Conservation (phyloP, 2,888 invertebrate genomes). For the Pyrgus malvae region DNA sequence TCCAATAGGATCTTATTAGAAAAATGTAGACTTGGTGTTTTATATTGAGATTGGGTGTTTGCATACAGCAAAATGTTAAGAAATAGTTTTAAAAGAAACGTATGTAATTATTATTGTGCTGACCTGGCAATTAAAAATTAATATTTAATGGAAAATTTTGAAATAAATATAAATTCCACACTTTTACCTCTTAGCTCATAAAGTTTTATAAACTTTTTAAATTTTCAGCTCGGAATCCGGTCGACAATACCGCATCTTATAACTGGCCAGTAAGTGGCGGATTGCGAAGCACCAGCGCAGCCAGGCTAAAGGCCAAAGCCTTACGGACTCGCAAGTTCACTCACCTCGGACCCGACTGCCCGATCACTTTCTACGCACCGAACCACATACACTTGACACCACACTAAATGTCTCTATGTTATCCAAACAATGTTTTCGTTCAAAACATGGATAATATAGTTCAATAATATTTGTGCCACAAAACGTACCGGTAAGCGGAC, state of each 20-base stretch:
- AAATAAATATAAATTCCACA: not conserved
- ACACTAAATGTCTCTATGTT: constrained; percentile 39
- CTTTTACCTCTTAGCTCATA: not conserved
- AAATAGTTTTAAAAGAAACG: too few species aligned
- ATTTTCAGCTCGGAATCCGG: not conserved
- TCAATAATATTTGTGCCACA: constrained; percentile 59
- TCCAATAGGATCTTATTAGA: too few species aligned
- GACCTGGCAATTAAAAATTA: too few species aligned
- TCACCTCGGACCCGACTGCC: constrained; percentile 51
- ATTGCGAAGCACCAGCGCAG: constrained; percentile 9
- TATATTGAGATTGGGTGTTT: too few species aligned
- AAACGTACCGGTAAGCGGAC: constrained; percentile 54
- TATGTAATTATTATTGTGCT: too few species aligned
- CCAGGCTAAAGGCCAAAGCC: constrained; percentile 50
- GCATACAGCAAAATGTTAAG: too few species aligned
- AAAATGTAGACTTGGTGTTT: too few species aligned
- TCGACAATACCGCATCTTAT: constrained; percentile 20
- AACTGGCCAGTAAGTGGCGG: constrained; percentile 21
- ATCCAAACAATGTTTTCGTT: constrained; percentile 50
- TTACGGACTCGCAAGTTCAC: constrained; percentile 57
- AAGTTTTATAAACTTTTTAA: not conserved
- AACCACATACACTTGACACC: constrained; percentile 36
- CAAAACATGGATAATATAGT: constrained; percentile 59
- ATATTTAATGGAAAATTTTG: not conserved
- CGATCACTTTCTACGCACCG: constrained; percentile 47